Percentiles rank a stretch among this genome's conserved stretches.
phyloP scores from a whole-genome alignment of 1,140 invertebrate species.

The Chironomus striatipennis region DNA sequence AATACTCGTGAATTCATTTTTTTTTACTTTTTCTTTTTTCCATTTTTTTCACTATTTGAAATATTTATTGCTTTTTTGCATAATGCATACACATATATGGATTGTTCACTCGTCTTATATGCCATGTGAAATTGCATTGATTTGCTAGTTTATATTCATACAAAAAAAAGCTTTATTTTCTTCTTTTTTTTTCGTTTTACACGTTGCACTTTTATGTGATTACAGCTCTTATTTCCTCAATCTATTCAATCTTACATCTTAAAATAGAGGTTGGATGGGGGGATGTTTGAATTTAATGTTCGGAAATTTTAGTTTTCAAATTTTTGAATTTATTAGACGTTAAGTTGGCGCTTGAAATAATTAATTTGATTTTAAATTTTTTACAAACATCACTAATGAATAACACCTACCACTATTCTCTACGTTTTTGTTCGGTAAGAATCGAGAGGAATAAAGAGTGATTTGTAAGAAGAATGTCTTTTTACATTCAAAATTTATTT shows the following conservation, averaged over 20 bases:
- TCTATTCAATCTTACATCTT: background rate
- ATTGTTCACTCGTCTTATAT: background rate
- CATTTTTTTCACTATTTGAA: background rate
- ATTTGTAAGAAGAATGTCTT: background rate
- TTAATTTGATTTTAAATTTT: too few species aligned
- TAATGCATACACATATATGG: background rate
- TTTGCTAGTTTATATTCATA: conserved; percentile 7
- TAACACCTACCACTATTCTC: too few species aligned
- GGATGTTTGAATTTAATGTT: background rate
- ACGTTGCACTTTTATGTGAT: conserved; percentile 17
- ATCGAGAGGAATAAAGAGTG: background rate
- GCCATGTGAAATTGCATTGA: conserved; percentile 11
- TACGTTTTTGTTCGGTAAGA: background rate
- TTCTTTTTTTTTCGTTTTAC: background rate
- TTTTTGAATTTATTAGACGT: too few species aligned
- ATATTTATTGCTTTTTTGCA: conserved; percentile 21
- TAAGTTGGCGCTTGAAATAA: too few species aligned
- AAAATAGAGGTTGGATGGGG: background rate
- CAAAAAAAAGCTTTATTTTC: background rate
- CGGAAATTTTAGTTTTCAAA: too few species aligned
- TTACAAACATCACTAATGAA: too few species aligned
- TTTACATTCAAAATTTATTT: conserved; percentile 7
- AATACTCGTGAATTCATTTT: background rate
- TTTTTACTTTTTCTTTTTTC: background rate
- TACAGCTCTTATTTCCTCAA: background rate